Base-by-base conservation (phyloP, 2,797 vertebrate species). In the Heterohyrax brucei region DNA sequence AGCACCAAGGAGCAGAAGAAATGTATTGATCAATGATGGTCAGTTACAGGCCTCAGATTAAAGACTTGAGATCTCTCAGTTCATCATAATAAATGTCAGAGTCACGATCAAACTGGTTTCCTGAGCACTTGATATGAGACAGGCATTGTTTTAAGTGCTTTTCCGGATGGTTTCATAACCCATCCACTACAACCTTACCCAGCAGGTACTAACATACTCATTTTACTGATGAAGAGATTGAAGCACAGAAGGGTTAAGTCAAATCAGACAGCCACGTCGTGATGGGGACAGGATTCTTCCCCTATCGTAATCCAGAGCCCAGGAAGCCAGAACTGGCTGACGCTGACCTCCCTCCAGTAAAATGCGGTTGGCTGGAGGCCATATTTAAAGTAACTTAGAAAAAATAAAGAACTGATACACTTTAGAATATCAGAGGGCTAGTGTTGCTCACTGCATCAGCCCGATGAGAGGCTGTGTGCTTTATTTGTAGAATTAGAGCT, bases 401-500 rank as follows among this genome's bases (percentile, higher is more conserved):
- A 85, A 61, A 64, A 53, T 61, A 93, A 87, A 59, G 4, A 72
- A 50, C 50, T 76, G n/a, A 28, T 88, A 12, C 81, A 70, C 30
- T 88, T 10, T 21, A 8, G 26, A 83, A 75, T 66, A 70, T n/a
- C 56, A 39, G 28, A 78, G 3, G 21, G 9, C 33, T 85, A 56
- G 81, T 68, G 50, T 44, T 70, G 44, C 39, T 7, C 50, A 87
- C 68, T 64, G 5, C 9, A 22, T 44, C 50, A 95, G 70, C 19
- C 30, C 77, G 80, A 72, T 33, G 21, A 85, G 66, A 73, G 61
- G 30, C 2, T 30, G 10, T 64, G 16, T 22, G 33, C n/a, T 93
- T 79, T 92, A 78, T 94, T 93, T 92, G 33, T 73, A 73, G 24
- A 89, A 59, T 0, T 70, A 62, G 64, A 86, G 46, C 56, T 26